Evolutionary conservation across 2,797 vertebrate species (phyloP).

Genomic region (Psittacula echo): DNA sequence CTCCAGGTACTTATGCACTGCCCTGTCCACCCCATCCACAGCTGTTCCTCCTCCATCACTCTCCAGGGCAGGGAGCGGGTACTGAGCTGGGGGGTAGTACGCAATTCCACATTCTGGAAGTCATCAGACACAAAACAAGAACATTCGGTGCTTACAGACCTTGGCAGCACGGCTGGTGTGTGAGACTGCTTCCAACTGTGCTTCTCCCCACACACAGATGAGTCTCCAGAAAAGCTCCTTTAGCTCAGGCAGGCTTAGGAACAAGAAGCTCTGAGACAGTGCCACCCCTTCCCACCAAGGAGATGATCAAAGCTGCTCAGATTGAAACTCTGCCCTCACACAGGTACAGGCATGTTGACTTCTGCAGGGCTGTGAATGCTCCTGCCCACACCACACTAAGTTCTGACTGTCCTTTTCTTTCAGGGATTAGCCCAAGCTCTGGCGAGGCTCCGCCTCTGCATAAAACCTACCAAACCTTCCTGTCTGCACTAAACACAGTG

Average conservation of each 20-base stretch:
- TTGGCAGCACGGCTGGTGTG: background rate
- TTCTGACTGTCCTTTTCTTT: background rate
- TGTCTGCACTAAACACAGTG: background rate
- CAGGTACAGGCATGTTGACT: background rate
- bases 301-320: background rate
- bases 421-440: background rate
- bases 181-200: background rate
- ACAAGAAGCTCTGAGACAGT: background rate
- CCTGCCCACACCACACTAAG: background rate
- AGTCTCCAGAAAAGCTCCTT: background rate
- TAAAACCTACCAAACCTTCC: background rate
- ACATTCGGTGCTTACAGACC: background rate
- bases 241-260: background rate
- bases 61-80: constrained; percentile 85
- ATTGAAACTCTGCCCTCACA: background rate
- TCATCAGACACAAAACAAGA: background rate
- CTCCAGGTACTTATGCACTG: constrained; percentile 61
- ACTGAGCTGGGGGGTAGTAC: constrained; percentile 90
- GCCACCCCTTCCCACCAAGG: background rate
- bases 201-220: background rate
- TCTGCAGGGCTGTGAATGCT: background rate
- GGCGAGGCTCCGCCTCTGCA: background rate
- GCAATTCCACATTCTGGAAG: constrained; percentile 86
- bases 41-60: constrained; percentile 68
- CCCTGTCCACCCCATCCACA: constrained; percentile 61